Evolutionary conservation across 2,113 vertebrate genomes (phyloP).

Genomic region (Leptobrachium ailaonicum): DNA sequence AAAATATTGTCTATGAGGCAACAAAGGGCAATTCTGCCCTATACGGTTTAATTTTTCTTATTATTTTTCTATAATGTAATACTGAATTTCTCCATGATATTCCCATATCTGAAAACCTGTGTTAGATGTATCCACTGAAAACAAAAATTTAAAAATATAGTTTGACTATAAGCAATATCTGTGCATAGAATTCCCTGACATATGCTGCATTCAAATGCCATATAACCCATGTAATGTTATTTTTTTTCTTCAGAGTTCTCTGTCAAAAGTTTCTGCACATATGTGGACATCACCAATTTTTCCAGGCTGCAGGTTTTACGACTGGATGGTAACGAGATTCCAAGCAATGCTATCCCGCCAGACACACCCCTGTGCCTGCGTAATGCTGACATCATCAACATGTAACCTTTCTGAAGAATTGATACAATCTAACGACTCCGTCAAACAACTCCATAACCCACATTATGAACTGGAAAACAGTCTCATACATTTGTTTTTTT

Average conservation of each 20-base stretch:
- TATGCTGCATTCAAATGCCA: no score
- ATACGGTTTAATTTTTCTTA: no score
- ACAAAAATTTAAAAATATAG: no score
- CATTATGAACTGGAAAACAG: background rate
- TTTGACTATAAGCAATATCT: no score
- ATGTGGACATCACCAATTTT: constrained; percentile 85
- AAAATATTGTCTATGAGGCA: no score
- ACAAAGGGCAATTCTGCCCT: no score
- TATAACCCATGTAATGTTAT: no score
- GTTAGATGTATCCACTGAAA: no score
- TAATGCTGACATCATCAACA: constrained; percentile 76
- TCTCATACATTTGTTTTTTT: background rate
- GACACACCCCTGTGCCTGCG: constrained; percentile 85
- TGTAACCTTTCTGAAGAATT: constrained; percentile 63
- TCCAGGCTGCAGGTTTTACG: constrained; percentile 86
- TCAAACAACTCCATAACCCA: background rate
- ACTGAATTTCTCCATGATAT: no score
- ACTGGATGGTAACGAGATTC: constrained; percentile 87
- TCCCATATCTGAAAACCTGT: no score
- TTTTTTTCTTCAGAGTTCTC: constrained; percentile 78
- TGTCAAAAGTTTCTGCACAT: constrained; percentile 88
- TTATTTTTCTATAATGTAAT: no score
- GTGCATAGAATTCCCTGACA: no score
- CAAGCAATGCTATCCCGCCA: constrained; percentile 71
- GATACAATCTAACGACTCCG: background rate